Evolutionary conservation across 2,113 vertebrate genomes (phyloP), one percentile per base, ranked within the genome.

Genomic region (Charadrius vociferus): DNA sequence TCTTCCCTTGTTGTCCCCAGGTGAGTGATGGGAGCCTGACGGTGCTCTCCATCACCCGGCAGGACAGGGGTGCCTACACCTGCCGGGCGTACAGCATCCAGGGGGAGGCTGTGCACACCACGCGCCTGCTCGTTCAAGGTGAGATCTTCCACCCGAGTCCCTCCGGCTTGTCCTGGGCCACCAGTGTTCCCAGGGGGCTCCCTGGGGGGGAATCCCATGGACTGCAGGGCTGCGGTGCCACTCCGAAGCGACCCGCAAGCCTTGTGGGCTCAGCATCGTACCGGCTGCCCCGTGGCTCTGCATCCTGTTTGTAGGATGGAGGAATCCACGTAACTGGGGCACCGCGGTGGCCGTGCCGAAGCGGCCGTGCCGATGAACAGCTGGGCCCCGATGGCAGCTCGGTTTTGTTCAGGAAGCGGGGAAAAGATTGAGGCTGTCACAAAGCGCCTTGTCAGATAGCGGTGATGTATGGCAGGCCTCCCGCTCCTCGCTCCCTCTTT

Each of bases 51-150:
- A 96, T 99, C 97, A 99, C 98, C 71, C 98, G 99, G 86, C 99
- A 99, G 86, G 99, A 99, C 98, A 98, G 99, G 96, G 99, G 99
- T 36, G 99, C 99, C 88, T 99, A 99, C 87, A 99, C 99, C 37
- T 99, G 99, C 96, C 99, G 99, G 30, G 99, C 99, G 9, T 99
- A 99, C 98, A 99, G 99, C 91, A 99, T 99, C 98, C 99, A 99
- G 96, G 99, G 99, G 75, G 99, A 99, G 97, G 99, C 99, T 17
- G 97, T 99, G 81, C 99, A 99, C 96, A 99, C 99, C 27, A 99
- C 99, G 24, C 99, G 99, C 88, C 98, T 99, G 97, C 98, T 99
- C 24, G 99, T 99, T 47, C 99, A 99, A 99, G 99, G 99, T 99
- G 86, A 98, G 62, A 22, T 7, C 30, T 65, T 9, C 26, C 26